Evolutionary conservation across 1,140 invertebrate genomes (phyloP), one percentile per base, ranked within the genome.

Genomic region (Trachymyrmex cornetzi): DNA sequence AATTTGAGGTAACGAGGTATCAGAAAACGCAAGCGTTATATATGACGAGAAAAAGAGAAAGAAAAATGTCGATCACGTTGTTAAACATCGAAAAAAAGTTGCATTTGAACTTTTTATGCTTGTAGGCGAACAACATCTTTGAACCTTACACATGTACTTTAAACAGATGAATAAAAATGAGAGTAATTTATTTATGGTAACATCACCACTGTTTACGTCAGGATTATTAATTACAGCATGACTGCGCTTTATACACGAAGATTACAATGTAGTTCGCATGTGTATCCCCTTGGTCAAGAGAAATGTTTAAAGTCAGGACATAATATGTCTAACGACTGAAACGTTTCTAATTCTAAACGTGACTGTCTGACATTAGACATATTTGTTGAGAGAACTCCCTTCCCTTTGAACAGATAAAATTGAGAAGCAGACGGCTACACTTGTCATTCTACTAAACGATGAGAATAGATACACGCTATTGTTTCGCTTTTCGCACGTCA

Each of bases 11-110:
- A 64, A 14, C 48, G n/a, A 66, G 14, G 16, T 44, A 57, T 67
- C 79, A 27, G 55, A 57, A 66, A 24, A 53, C 44, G 71, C 44
- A 59, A 63, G 63, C 44, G 63, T 82, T 80, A 81, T 84, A 53
- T 19, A 1, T 22, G 6, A 2, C 24, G 50, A 30, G 7, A n/a
- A 14, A 22, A 38, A 64, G 7, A 66, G n/a, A 61, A n/a, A 27
- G 59, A 7, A 71, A 79, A 79, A 85, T 67, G 14, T 64, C 16
- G 38, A 27, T 50, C 57, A 44, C 50, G n/a, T 77, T 55, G n/a
- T 66, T 63, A 48, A 77, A 66, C 82, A 66, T 66, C 7, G 7
- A n/a, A 30, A 16, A 34, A 24, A 14, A 24, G 22, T 38, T 12
- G 7, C 9, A 55, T 48, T 24, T 48, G 55, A 48, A 59, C 22